A percentile compares a stretch with the other conserved stretches of the same genome.
phyloP scores from a whole-genome alignment of 2,797 vertebrate genomes.

The Acropternis orthonyx region DNA sequence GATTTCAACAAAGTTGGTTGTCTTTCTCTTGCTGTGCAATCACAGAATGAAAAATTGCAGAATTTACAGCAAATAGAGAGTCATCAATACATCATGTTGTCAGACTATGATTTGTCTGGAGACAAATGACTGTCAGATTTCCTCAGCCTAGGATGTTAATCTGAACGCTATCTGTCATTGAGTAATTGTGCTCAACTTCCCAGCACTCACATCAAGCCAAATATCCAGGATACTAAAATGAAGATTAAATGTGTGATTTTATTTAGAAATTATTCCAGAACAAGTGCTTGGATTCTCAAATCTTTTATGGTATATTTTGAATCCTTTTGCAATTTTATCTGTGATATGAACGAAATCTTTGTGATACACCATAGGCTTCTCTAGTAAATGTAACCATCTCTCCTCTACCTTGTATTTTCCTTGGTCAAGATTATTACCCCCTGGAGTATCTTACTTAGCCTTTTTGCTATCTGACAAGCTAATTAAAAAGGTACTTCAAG shows the following conservation, averaged over 20 bases:
- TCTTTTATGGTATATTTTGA: background rate
- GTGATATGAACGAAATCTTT: background rate
- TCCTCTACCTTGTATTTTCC: background rate
- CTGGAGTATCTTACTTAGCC: background rate
- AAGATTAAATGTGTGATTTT: background rate
- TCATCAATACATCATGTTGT: background rate
- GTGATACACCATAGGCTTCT: background rate
- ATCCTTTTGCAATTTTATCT: background rate
- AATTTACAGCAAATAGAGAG: conserved; percentile 21
- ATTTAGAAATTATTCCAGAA: background rate
- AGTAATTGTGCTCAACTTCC: background rate
- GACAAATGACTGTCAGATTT: background rate
- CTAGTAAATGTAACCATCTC: background rate
- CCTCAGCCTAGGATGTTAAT: background rate
- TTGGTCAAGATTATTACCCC: background rate
- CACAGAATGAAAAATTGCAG: conserved; percentile 32
- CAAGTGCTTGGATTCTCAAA: background rate
- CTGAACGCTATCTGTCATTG: background rate
- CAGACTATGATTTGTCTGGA: conserved; percentile 8
- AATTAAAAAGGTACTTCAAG: background rate
- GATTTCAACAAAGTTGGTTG: conserved; percentile 18
- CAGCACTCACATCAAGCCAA: background rate
- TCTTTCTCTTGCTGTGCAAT: conserved; percentile 7
- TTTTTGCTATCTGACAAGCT: background rate
- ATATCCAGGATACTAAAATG: background rate